These are phyloP conservation scores for Salpingus planirostris DNA, from an alignment of 2,888 invertebrate genomes.

Conservation along the genomic window DNA sequence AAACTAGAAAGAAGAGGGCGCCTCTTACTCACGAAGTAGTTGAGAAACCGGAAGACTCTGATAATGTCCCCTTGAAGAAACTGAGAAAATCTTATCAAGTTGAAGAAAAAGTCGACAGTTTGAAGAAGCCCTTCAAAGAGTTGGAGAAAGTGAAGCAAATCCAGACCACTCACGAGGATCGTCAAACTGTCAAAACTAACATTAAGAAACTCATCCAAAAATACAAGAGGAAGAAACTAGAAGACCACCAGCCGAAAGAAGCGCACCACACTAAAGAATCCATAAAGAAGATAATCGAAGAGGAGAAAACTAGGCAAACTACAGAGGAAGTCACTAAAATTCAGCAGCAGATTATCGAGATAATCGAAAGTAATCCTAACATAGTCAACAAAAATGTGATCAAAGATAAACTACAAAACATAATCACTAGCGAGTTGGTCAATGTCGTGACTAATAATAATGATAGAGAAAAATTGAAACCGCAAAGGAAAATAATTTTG, in stretches of 20 bases:
- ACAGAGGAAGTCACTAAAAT: conserved; percentile 43
- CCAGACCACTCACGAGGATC: no score
- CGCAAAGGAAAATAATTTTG: not conserved
- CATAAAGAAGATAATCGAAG: conserved; percentile 32
- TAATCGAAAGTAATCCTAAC: conserved; percentile 43
- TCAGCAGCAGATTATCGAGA: conserved; percentile 42
- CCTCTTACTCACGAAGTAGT: no score
- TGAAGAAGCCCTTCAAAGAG: no score
- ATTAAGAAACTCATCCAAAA: conserved; percentile 27
- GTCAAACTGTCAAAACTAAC: conserved; percentile 22
- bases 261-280: conserved; percentile 19
- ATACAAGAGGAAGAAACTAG: conserved; percentile 22
- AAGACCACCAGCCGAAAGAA: conserved; percentile 9
- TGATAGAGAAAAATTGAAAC: conserved; percentile 8
- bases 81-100: no score
- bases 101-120: no score
- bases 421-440: conserved; percentile 29
- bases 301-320: conserved; percentile 41
- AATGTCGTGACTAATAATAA: conserved; percentile 20
- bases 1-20: no score
- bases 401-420: conserved; percentile 39
- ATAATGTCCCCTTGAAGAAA: no score
- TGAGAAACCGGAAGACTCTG: no score
- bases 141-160: no score
- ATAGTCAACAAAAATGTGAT: conserved; percentile 43